Conservation (phyloP, 2,797 vertebrate genomes). For the Chromobotia macracanthus region DNA sequence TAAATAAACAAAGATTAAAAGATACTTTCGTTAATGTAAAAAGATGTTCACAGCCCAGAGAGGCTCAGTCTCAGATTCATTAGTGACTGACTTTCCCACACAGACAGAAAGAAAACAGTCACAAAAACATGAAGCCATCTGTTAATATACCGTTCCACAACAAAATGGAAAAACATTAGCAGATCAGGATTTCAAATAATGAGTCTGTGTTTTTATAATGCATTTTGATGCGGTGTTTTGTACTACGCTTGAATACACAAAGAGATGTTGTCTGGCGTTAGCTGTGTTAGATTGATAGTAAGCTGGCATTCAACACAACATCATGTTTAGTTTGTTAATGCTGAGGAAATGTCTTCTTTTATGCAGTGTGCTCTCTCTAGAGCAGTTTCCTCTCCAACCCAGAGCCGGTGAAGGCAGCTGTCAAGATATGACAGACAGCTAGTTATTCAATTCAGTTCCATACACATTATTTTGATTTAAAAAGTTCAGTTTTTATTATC, state of each 20-base stretch:
- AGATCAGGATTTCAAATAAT: neutral
- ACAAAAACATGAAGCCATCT: neutral
- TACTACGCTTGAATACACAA: neutral
- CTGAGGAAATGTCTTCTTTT: too few species aligned
- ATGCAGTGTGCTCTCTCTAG: too few species aligned
- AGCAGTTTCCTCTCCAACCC: too few species aligned
- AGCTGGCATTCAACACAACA: neutral
- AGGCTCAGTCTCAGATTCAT: slow-evolving; percentile 33
- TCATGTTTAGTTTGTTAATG: too few species aligned
- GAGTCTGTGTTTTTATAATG: neutral
- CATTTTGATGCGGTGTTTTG: neutral
- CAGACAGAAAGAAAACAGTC: neutral
- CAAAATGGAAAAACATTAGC: neutral
- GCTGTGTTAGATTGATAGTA: neutral
- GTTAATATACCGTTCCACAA: neutral
- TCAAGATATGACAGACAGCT: too few species aligned
- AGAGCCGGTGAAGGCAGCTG: too few species aligned
- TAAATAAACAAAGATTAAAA: slow-evolving; percentile 52
- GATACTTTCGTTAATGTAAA: slow-evolving; percentile 25
- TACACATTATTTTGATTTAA: too few species aligned
- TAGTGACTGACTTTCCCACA: slow-evolving; percentile 23
- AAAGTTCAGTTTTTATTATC: too few species aligned
- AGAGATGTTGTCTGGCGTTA: neutral
- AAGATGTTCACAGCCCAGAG: slow-evolving; percentile 46
- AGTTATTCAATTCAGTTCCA: too few species aligned